Percentiles rank a stretch among this genome's conserved stretches.
Evolutionary conservation across 2,797 vertebrate species (phyloP).

Genomic region (Gephyroberyx darwinii): DNA sequence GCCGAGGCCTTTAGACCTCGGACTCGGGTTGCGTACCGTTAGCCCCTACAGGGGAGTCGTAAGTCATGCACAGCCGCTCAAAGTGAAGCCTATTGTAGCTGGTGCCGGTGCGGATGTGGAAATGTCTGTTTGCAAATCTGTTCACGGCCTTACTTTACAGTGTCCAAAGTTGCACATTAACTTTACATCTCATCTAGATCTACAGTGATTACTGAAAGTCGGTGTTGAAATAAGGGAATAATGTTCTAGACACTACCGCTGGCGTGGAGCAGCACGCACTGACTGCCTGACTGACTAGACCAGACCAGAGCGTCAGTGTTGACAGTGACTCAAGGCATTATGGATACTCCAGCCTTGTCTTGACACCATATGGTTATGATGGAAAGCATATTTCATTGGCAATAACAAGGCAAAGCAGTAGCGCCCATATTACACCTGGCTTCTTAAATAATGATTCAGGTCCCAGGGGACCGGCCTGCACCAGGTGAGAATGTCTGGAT

Average conservation of each 20-base stretch:
- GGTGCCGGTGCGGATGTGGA: slow-evolving; percentile 17
- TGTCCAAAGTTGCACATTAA: neutral
- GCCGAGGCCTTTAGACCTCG: slow-evolving; percentile 64
- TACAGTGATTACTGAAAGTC: neutral
- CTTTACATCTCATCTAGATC: neutral
- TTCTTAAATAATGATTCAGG: no score
- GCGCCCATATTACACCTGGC: no score
- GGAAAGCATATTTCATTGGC: no score
- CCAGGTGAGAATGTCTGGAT: no score
- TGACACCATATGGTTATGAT: no score
- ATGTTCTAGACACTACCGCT: neutral
- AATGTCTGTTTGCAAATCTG: neutral
- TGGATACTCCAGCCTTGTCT: no score
- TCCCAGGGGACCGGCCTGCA: no score
- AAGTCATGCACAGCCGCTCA: neutral
- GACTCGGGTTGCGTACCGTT: slow-evolving; percentile 40
- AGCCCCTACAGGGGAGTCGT: slow-evolving; percentile 17
- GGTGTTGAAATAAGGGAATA: neutral
- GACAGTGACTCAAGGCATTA: no score
- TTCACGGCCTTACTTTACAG: no score
- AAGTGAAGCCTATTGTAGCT: no score
- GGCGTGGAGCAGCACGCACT: neutral
- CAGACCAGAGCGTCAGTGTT: no score
- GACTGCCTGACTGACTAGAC: neutral
- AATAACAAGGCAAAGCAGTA: no score